phyloP scores from a whole-genome alignment of 2,797 vertebrate species.

The Cossypha heuglini region DNA sequence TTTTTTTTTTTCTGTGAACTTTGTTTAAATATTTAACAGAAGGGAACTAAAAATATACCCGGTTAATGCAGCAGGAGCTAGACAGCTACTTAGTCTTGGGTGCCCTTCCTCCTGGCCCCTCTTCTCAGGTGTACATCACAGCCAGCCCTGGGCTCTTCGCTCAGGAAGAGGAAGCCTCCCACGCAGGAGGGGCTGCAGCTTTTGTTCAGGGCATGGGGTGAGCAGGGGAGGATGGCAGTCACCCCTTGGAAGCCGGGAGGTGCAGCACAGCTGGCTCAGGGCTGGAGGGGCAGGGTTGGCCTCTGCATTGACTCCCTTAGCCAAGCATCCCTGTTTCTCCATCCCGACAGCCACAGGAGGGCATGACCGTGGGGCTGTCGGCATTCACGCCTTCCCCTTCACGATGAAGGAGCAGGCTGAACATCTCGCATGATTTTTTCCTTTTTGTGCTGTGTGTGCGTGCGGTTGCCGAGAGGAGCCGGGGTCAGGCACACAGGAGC shows the following conservation, averaged over 20 bases:
- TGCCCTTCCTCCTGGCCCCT: not conserved
- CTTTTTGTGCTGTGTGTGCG: not conserved
- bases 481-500: not conserved
- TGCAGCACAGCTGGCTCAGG: not conserved
- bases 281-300: not conserved
- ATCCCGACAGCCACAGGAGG: not conserved
- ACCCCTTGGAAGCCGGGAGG: not conserved
- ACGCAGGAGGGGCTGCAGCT: not conserved
- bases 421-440: not conserved
- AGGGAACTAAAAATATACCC: conserved; percentile 68
- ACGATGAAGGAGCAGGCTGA: not conserved
- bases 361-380: not conserved
- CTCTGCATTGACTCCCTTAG: not conserved
- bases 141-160: not conserved
- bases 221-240: not conserved
- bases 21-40: conserved; percentile 73
- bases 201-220: not conserved
- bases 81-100: conserved; percentile 3
- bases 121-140: not conserved
- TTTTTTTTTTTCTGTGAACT: conserved; percentile 52
- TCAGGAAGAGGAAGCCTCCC: not conserved
- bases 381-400: not conserved
- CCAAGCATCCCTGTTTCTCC: not conserved
- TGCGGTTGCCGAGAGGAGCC: not conserved
- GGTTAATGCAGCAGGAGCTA: conserved; percentile 54